A percentile compares a stretch with the other conserved stretches of the same genome.
Evolutionary conservation across 1,140 invertebrate species (phyloP).

Genomic region (Zaprionus ornatus): DNA sequence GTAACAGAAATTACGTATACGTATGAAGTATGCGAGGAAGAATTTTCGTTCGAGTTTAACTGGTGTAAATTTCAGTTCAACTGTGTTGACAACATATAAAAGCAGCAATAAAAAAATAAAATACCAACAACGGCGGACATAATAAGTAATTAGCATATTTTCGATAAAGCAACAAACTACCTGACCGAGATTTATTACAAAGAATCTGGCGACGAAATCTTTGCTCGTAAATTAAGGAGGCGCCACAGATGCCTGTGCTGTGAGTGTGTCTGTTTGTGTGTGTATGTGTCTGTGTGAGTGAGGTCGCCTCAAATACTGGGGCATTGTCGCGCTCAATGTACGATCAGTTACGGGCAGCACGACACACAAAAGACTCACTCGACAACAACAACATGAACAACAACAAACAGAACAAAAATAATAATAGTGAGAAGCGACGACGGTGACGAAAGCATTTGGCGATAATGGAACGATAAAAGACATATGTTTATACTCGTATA

Average conservation of each 20-base stretch:
- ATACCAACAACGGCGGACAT: constrained; percentile 9
- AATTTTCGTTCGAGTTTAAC: constrained; percentile 27
- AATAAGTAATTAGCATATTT: constrained; percentile 45
- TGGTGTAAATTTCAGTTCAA: constrained; percentile 25
- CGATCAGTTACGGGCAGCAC: constrained; percentile 51
- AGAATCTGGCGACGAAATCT: constrained; percentile 35
- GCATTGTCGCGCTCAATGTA: constrained; percentile 62
- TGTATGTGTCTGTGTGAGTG: constrained; percentile 25
- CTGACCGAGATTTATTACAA: constrained; percentile 33
- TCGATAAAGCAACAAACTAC: constrained; percentile 26
- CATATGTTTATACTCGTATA: constrained; percentile 36
- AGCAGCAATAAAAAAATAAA: not conserved
- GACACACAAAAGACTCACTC: constrained; percentile 55
- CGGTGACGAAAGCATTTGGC: constrained; percentile 74
- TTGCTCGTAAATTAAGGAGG: constrained; percentile 29
- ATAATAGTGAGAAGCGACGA: constrained; percentile 54
- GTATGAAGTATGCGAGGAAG: constrained; percentile 3
- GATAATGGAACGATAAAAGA: constrained; percentile 80
- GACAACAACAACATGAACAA: constrained; percentile 46
- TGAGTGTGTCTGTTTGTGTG: not conserved
- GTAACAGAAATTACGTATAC: not conserved
- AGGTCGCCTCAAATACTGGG: constrained; percentile 58
- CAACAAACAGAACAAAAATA: constrained; percentile 44
- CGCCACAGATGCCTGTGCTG: not conserved
- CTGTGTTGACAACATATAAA: constrained; percentile 13